phyloP scores from a whole-genome alignment of 1,140 invertebrate genomes.

The Phocides pigmalion region DNA sequence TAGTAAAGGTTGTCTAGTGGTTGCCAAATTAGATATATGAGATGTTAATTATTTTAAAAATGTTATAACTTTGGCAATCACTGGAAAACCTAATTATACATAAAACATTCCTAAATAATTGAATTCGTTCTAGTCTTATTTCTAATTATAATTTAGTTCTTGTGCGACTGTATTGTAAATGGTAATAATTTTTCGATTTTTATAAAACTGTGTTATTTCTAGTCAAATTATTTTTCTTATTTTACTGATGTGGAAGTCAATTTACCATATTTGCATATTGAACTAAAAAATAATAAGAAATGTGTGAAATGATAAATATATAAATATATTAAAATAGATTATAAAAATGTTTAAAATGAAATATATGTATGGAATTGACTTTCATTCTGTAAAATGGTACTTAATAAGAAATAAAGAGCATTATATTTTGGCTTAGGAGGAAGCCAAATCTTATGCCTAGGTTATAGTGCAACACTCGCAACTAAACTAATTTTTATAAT shows the following conservation, averaged over 20 bases:
- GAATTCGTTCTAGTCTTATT: slow-evolving; percentile 56
- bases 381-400: slow-evolving; percentile 47
- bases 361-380: slow-evolving; percentile 25
- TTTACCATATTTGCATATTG: slow-evolving; percentile 4
- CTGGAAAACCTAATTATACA: slow-evolving; percentile 35
- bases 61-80: slow-evolving; percentile 36
- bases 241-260: slow-evolving; percentile 68
- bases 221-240: slow-evolving; percentile 77
- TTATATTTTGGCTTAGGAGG: slow-evolving; percentile 77
- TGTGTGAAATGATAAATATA: neutral
- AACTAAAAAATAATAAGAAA: too few species aligned
- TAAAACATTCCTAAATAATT: slow-evolving; percentile 36
- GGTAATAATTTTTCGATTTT: slow-evolving; percentile 64
- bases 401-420: slow-evolving; percentile 60
- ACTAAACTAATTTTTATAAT: slow-evolving; percentile 4
- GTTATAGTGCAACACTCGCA: slow-evolving; percentile 46
- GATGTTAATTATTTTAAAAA: slow-evolving; percentile 44
- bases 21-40: slow-evolving; percentile 41
- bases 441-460: slow-evolving; percentile 66
- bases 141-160: slow-evolving; percentile 49
- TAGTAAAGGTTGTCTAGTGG: slow-evolving; percentile 32
- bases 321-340: neutral
- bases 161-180: slow-evolving; percentile 74
- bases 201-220: slow-evolving; percentile 75
- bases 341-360: neutral